Evolutionary conservation across 2,888 invertebrate genomes (phyloP), one percentile per base, ranked within the genome.

Genomic region (Drosophila melanosoma): DNA sequence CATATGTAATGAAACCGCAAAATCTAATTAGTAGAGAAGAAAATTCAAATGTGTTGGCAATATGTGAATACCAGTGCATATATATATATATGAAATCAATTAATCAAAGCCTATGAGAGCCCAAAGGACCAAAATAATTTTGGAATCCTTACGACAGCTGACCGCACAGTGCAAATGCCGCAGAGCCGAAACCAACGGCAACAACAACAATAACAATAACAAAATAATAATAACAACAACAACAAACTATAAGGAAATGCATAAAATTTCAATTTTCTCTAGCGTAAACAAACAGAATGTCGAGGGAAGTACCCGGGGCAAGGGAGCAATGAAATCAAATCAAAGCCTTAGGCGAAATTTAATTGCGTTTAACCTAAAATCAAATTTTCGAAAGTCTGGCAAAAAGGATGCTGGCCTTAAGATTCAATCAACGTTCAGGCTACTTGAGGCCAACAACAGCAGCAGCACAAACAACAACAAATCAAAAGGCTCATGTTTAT

Each of bases 361-460:
- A 90, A 87, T 87, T 87, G 89, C 84, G 87, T 90, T 87, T 89
- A 87, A 87, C 86, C 90, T 77, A 63, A 90, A 87, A 90, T 89
- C 87, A 90, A 84, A 87, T 87, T 85, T 84, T 86, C 62, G 76
- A 52, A 63, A 84, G 64, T 57, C 76, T 58, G 15, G 57, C 65
- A 57, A 73, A 68, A 62, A 69, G 59, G 74, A 61, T 66, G 74
- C 62, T 54, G 59, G 69, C 40, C 87, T 87, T 87, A 68, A 71
- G 83, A 88, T 90, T 85, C 84, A 90, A 88, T 85, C 84, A 90
- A 88, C 71, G 81, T 81, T 66, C 79, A 69, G 70, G 71, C 74
- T 72, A 80, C 83, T 83, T 57, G 65, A 69, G 69, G 70, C 80
- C 68, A 75, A 65, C 74, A 68, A 11, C 58, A 52, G 29, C 17